A percentile compares a stretch with the other conserved stretches of the same genome.
Conservation (phyloP, 2,888 invertebrate genomes). For the Caenorhabditis sp. region DNA sequence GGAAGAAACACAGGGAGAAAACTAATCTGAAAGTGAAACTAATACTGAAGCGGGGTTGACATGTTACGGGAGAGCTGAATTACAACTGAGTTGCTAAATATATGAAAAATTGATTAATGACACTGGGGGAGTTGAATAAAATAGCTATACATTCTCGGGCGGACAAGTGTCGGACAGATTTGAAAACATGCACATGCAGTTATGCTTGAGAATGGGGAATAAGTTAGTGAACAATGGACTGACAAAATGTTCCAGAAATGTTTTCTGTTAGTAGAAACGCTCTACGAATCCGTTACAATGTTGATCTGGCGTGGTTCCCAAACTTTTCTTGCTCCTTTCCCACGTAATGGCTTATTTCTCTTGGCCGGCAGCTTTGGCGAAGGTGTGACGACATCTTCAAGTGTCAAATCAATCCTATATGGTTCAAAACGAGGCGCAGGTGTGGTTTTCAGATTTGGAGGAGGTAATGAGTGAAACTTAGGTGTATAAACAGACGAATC, state of each 20-base stretch:
- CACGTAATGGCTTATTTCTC: neutral
- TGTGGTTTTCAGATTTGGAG: conserved; percentile 1
- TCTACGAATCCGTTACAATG: conserved; percentile 8
- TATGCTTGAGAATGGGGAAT: no score
- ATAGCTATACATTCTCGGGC: conserved; percentile 5
- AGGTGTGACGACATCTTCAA: conserved; percentile 26
- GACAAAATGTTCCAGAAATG: no score
- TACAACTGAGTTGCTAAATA: conserved; percentile 24
- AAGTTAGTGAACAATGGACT: no score
- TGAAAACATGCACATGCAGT: neutral
- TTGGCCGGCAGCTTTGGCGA: conserved; percentile 26
- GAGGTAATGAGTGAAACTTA: conserved; percentile 14
- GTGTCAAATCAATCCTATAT: conserved; percentile 25
- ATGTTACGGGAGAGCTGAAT: neutral
- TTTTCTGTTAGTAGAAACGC: no score
- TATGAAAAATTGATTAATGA: neutral
- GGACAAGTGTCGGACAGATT: neutral
- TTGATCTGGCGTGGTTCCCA: conserved; percentile 20
- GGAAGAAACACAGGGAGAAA: no score
- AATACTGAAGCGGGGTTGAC: no score
- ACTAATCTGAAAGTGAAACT: neutral
- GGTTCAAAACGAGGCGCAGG: conserved; percentile 19
- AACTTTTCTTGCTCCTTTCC: conserved; percentile 6
- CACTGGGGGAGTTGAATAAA: conserved; percentile 1
- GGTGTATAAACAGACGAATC: neutral